Conservation (phyloP, 2,113 vertebrate species). For the Pitta sordida region DNA sequence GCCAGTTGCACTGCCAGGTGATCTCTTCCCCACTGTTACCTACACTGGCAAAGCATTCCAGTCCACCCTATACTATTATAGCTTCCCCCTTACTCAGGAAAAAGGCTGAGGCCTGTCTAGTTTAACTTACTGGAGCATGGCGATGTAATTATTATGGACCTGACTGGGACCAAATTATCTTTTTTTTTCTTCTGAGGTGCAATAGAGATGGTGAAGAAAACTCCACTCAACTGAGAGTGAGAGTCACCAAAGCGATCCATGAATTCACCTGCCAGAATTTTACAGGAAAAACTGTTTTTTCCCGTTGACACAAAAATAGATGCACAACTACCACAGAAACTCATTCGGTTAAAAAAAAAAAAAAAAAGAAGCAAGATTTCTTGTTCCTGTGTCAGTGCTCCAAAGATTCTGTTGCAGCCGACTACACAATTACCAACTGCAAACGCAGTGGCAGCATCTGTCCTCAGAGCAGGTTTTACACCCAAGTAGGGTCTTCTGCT, state of each 20-base stretch:
- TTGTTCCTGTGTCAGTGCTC: neutral
- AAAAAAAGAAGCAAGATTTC: neutral
- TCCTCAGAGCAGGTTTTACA: neutral
- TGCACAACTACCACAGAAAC: neutral
- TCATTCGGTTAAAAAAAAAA: neutral
- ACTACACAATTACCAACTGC: neutral
- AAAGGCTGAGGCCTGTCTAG: neutral
- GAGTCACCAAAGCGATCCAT: neutral
- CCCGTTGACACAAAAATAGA: neutral
- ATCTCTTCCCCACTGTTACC: neutral
- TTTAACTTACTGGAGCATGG: neutral
- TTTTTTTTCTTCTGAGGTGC: neutral
- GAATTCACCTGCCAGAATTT: neutral
- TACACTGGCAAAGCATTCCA: neutral
- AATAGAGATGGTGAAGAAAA: neutral
- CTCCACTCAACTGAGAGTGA: neutral
- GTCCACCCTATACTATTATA: neutral
- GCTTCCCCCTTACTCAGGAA: neutral
- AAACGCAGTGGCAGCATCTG: neutral
- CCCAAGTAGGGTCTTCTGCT: neutral
- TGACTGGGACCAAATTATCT: neutral
- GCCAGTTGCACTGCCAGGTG: neutral
- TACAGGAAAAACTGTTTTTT: neutral
- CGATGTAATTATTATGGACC: neutral
- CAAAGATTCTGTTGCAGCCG: neutral